Evolutionary conservation across 1,140 invertebrate genomes (phyloP).

Genomic region (Ruditapes philippinarum): DNA sequence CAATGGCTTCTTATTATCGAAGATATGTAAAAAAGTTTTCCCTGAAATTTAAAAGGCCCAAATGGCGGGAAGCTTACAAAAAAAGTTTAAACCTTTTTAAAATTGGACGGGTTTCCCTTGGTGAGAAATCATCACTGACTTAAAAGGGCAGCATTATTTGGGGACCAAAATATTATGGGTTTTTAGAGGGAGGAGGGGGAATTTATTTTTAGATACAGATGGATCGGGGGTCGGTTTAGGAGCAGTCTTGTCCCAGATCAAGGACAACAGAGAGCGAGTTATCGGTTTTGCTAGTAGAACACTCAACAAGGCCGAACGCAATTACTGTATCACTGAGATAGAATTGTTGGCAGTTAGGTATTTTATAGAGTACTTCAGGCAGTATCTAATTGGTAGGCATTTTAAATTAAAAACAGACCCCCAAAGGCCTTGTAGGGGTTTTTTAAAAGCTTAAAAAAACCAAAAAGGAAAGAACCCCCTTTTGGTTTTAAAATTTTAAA

Average conservation of each 20-base stretch:
- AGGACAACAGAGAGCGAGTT: slow-evolving; percentile 68
- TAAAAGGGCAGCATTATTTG: not conserved
- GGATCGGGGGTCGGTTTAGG: slow-evolving; percentile 71
- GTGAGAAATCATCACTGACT: not conserved
- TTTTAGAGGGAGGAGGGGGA: not conserved
- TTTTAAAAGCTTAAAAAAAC: slow-evolving; percentile 46
- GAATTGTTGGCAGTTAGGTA: slow-evolving; percentile 68
- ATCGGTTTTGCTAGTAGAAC: slow-evolving; percentile 70
- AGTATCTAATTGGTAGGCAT: slow-evolving; percentile 68
- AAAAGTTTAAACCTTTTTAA: slow-evolving; percentile 22
- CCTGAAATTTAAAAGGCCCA: not conserved
- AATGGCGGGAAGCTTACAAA: not conserved
- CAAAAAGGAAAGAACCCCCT: slow-evolving; percentile 69
- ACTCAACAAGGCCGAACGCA: slow-evolving; percentile 83
- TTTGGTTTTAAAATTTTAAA: slow-evolving; percentile 71
- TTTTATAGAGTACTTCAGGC: slow-evolving; percentile 59
- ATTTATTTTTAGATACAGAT: slow-evolving; percentile 75
- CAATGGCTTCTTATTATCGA: slow-evolving; percentile 22
- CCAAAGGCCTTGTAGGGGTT: slow-evolving; percentile 65
- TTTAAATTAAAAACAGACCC: slow-evolving; percentile 71
- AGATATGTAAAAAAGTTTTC: not conserved
- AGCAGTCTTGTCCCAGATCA: slow-evolving; percentile 75
- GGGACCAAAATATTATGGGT: not conserved
- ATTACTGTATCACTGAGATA: slow-evolving; percentile 84
- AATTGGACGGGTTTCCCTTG: not conserved